Evolutionary conservation across 2,888 invertebrate species (phyloP).

Genomic region (Bembecia ichneumoniformis): DNA sequence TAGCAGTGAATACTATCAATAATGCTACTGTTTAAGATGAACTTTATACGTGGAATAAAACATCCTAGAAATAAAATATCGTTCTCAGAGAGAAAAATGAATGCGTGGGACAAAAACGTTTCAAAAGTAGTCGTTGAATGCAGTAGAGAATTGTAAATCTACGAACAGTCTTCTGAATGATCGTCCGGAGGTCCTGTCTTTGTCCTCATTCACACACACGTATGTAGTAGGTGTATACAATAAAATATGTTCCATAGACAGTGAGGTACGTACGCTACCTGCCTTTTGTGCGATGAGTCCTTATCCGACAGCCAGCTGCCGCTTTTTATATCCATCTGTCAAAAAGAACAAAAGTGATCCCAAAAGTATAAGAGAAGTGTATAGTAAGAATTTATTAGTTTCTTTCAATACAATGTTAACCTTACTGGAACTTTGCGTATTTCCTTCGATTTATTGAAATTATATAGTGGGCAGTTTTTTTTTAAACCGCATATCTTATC

Average conservation of each 20-base stretch:
- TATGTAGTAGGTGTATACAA: neutral
- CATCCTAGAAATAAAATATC: neutral
- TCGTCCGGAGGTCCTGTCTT: neutral
- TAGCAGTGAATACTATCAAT: too few relatives aligned
- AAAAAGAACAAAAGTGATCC: conserved; percentile 11
- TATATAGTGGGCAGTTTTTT: too few relatives aligned
- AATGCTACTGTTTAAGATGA: too few relatives aligned
- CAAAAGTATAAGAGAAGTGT: conserved; percentile 1
- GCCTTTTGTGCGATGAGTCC: conserved; percentile 25
- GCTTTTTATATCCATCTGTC: conserved; percentile 3
- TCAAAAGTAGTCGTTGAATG: neutral
- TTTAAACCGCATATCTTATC: too few relatives aligned
- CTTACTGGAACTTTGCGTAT: neutral
- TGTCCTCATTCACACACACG: neutral
- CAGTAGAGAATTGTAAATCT: neutral
- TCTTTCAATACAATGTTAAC: conserved; percentile 16
- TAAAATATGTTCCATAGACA: neutral
- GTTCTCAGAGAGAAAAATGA: neutral
- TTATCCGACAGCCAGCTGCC: conserved; percentile 33
- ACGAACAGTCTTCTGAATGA: neutral
- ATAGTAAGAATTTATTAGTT: conserved; percentile 22
- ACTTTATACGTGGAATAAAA: too few relatives aligned
- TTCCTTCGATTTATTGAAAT: neutral
- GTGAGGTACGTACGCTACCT: conserved; percentile 17
- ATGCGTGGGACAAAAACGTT: neutral